phyloP scores from a whole-genome alignment of 2,888 invertebrate genomes.

The Diplazon laetatorius region DNA sequence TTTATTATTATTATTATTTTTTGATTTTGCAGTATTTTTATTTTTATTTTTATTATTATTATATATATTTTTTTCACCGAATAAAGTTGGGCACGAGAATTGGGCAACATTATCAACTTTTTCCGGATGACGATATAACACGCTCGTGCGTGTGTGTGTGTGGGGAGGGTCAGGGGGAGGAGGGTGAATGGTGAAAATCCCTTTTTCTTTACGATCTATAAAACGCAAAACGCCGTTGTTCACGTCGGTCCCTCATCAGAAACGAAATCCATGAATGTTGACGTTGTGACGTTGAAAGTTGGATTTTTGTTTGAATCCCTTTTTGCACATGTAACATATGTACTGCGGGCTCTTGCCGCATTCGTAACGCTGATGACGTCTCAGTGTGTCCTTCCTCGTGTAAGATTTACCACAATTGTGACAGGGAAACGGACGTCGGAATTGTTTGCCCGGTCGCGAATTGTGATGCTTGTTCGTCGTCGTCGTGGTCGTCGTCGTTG shows the following conservation, averaged over 20 bases:
- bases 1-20: slow-evolving; percentile 4
- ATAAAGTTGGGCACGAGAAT: slow-evolving; percentile 22
- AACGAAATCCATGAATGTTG: slow-evolving; percentile 71
- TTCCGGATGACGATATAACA: slow-evolving; percentile 31
- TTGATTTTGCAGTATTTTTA: slow-evolving; percentile 3
- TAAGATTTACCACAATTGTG: slow-evolving; percentile 73
- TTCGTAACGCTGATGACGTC: slow-evolving; percentile 90
- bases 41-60: slow-evolving; percentile 5
- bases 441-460: slow-evolving; percentile 50
- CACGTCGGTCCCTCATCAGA: slow-evolving; percentile 44
- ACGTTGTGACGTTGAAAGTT: slow-evolving; percentile 78
- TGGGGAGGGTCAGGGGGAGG: too few relatives aligned
- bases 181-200: too few relatives aligned
- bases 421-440: slow-evolving; percentile 70
- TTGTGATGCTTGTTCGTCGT: slow-evolving; percentile 35
- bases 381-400: slow-evolving; percentile 87
- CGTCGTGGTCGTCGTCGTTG: slow-evolving; percentile 21
- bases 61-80: not conserved
- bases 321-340: slow-evolving; percentile 88
- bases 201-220: too few relatives aligned
- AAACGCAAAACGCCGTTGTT: too few relatives aligned
- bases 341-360: slow-evolving; percentile 89
- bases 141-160: too few relatives aligned
- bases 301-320: slow-evolving; percentile 87
- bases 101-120: slow-evolving; percentile 26